Conservation (phyloP, 2,113 vertebrate species). For the Elaphurus davidianus region DNA sequence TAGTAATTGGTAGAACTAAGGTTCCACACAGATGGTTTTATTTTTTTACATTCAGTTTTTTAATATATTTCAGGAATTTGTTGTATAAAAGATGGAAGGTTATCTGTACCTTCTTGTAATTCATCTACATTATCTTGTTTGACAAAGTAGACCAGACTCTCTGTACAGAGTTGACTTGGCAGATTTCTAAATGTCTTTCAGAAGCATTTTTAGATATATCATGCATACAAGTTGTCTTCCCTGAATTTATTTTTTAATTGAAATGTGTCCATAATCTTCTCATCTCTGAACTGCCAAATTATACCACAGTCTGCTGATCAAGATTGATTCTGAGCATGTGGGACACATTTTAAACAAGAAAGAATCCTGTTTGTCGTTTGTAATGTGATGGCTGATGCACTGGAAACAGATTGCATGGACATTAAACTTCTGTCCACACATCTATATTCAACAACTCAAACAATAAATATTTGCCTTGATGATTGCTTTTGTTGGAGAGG, state of each 20-base stretch:
- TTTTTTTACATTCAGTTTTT: not conserved
- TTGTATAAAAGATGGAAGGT: not conserved
- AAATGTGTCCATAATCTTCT: slow-evolving; percentile 57
- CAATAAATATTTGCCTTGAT: slow-evolving; percentile 45
- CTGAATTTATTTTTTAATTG: slow-evolving; percentile 54
- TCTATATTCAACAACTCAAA: not conserved
- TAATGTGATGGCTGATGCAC: not conserved
- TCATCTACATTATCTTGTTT: not conserved
- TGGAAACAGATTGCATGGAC: slow-evolving; percentile 48
- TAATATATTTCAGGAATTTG: not conserved
- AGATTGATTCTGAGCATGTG: slow-evolving; percentile 55
- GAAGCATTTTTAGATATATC: not conserved
- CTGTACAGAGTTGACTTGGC: not conserved
- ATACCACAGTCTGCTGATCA: slow-evolving; percentile 41
- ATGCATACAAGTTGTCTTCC: not conserved
- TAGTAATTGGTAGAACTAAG: not conserved
- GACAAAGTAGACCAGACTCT: not conserved
- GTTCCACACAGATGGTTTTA: not conserved
- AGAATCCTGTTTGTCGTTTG: slow-evolving; percentile 41
- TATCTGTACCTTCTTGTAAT: not conserved
- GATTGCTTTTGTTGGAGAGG: not conserved
- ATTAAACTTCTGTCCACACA: slow-evolving; percentile 31
- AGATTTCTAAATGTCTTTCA: not conserved
- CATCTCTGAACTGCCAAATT: slow-evolving; percentile 56
- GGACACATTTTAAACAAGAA: slow-evolving; percentile 52